These are phyloP conservation scores for Capromys pilorides DNA, from an alignment of 2,797 vertebrate species.

Conservation along the genomic window DNA sequence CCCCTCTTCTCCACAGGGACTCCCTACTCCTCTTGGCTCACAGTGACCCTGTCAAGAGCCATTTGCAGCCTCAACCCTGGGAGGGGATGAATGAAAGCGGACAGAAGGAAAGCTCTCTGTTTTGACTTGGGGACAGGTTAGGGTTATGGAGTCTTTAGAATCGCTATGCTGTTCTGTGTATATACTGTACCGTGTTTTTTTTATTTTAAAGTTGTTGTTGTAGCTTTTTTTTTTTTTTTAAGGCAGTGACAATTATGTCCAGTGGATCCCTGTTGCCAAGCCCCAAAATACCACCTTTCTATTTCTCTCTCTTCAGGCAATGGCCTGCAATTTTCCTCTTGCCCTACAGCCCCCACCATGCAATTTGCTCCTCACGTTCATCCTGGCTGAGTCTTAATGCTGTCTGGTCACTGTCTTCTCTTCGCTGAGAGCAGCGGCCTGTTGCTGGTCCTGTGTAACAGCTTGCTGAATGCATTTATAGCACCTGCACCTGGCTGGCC, in stretches of 20 bases:
- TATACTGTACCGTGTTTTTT: neutral
- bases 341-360: conserved; percentile 68
- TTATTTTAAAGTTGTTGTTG: neutral
- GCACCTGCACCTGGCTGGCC: neutral
- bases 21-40: neutral
- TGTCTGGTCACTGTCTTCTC: conserved; percentile 46
- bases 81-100: neutral
- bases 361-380: conserved; percentile 78
- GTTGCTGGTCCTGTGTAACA: neutral
- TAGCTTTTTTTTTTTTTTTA: neutral
- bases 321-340: conserved; percentile 78
- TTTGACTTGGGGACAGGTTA: neutral
- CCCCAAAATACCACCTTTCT: conserved; percentile 70
- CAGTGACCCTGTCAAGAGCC: neutral
- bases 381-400: conserved; percentile 62
- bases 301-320: conserved; percentile 69
- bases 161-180: neutral
- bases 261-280: conserved; percentile 50
- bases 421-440: neutral
- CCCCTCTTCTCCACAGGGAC: neutral
- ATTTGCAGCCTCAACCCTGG: neutral
- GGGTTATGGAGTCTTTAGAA: neutral
- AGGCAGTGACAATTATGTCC: conserved; percentile 20
- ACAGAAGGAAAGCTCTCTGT: neutral
- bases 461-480: neutral